A percentile compares a stretch with the other conserved stretches of the same genome.
These are phyloP conservation scores for Rynchops niger DNA, from an alignment of 2,113 vertebrate genomes.

Conservation along the genomic window DNA sequence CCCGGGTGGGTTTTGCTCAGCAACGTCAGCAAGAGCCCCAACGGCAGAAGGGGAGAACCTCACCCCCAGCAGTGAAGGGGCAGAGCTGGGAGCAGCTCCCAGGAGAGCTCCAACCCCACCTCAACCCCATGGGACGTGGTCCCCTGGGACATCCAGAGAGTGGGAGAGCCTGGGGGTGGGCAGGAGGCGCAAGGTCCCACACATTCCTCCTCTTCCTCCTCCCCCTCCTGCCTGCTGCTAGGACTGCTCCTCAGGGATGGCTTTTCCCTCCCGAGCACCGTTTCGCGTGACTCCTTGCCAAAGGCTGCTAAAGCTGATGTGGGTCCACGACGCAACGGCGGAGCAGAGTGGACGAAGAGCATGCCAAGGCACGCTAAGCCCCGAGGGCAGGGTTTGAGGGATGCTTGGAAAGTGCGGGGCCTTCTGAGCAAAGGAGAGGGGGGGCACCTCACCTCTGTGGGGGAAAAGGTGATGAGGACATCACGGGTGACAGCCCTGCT, in stretches of 20 bases:
- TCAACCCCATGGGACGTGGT: background rate
- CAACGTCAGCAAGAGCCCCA: background rate
- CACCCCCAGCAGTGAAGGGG: background rate
- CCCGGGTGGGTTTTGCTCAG: background rate
- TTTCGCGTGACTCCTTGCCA: background rate
- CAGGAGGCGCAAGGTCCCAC: background rate
- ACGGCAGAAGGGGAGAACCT: background rate
- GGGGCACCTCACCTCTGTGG: slow-evolving; percentile 16
- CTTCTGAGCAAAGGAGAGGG: background rate
- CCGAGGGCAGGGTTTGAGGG: background rate
- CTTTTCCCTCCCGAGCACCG: background rate
- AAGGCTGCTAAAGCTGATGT: background rate
- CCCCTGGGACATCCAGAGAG: background rate
- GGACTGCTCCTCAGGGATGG: background rate
- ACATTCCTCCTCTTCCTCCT: background rate
- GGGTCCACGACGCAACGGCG: background rate
- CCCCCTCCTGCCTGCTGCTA: background rate
- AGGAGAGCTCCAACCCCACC: background rate
- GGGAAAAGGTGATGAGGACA: slow-evolving; percentile 33
- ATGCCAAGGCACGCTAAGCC: background rate
- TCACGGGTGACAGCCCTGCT: background rate
- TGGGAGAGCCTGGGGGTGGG: background rate
- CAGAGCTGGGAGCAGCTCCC: background rate
- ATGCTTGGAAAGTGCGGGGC: background rate
- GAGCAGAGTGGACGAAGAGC: background rate